Percentiles rank a stretch among this genome's conserved stretches.
Conservation (phyloP, 23 tunicate species). For the Oikopleura dioica region DNA sequence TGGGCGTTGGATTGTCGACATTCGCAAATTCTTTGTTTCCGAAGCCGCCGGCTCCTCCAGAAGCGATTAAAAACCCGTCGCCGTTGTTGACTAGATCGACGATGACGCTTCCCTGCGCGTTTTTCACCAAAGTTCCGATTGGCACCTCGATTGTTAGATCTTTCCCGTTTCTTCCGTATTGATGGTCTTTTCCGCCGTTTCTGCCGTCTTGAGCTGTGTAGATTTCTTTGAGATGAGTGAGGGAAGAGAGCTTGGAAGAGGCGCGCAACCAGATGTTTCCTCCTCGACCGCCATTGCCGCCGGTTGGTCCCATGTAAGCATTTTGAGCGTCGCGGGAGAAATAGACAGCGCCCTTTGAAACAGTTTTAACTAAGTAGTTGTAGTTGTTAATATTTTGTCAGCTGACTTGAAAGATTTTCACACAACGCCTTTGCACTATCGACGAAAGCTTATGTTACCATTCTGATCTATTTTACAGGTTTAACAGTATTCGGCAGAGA, state of each 20-base stretch:
- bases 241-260: too few species aligned
- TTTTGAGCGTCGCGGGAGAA: not conserved
- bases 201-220: not conserved
- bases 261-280: not conserved
- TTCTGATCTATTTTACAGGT: too few species aligned
- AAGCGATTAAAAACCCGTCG: not conserved
- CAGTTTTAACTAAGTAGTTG: too few species aligned
- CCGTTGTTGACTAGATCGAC: not conserved
- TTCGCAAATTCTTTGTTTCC: not conserved
- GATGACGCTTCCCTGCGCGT: not conserved
- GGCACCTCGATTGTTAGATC: not conserved
- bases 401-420: too few species aligned
- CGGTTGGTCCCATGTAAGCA: constrained; percentile 7
- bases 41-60: not conserved
- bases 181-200: not conserved
- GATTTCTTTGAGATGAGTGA: not conserved
- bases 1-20: not conserved
- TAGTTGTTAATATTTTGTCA: too few species aligned
- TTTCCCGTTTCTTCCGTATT: not conserved
- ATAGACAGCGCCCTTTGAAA: not conserved
- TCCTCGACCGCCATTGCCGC: not conserved
- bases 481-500: too few species aligned
- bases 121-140: constrained; percentile 1
- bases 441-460: too few species aligned
- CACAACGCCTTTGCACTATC: too few species aligned